Percentiles rank a stretch among this genome's conserved stretches.
These are phyloP conservation scores for Osmoderma eremita DNA, from an alignment of 2,888 invertebrate species.

Conservation along the genomic window DNA sequence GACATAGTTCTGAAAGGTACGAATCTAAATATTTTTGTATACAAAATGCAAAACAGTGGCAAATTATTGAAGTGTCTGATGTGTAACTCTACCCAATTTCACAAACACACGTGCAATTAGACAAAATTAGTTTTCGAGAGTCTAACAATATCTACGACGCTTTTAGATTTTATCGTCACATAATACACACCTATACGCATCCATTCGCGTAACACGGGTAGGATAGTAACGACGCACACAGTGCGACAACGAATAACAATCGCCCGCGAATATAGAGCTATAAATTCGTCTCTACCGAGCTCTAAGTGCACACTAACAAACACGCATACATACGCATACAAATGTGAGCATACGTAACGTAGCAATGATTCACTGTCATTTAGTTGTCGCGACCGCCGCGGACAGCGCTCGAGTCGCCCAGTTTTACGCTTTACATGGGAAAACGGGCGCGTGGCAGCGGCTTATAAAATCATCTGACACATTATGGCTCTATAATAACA, in stretches of 20 bases:
- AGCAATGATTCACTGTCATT: constrained; percentile 36
- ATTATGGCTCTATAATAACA: constrained; percentile 50
- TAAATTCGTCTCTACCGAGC: constrained; percentile 22
- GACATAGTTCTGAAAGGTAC: too few relatives aligned
- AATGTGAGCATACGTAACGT: neutral
- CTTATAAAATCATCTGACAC: constrained; percentile 51
- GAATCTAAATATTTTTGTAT: too few relatives aligned
- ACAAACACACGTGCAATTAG: too few relatives aligned
- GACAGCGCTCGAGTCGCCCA: constrained; percentile 2
- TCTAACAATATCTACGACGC: too few relatives aligned
- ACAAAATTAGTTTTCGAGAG: too few relatives aligned
- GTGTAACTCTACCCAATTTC: too few relatives aligned
- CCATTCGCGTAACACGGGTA: too few relatives aligned
- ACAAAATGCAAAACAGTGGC: too few relatives aligned
- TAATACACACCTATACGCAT: too few relatives aligned
- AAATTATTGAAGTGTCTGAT: too few relatives aligned
- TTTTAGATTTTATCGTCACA: too few relatives aligned
- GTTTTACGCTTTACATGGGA: constrained; percentile 45
- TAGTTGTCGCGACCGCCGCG: constrained; percentile 14
- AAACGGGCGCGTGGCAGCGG: constrained; percentile 45
- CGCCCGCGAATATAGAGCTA: constrained; percentile 10
- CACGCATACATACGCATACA: neutral
- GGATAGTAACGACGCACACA: too few relatives aligned
- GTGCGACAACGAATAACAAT: constrained; percentile 7
- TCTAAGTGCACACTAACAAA: constrained; percentile 2